phyloP scores from a whole-genome alignment of 92 coral and sea anemone species.

The Phymanthus crucifer region DNA sequence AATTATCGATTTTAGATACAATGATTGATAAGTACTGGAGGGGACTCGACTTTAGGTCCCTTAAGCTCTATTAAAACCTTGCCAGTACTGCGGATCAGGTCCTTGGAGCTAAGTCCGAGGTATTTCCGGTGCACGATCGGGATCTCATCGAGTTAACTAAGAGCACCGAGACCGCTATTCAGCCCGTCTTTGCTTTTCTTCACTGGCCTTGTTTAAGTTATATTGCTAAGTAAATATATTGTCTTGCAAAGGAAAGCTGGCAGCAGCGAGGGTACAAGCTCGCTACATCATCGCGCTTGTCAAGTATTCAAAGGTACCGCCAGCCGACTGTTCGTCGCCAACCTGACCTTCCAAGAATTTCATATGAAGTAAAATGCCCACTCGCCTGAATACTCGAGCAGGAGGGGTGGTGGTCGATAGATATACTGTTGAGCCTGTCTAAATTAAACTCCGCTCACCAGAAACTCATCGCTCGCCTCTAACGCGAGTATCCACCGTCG shows the following conservation, averaged over 20 bases:
- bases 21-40: conserved; percentile 82
- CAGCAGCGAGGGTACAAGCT: conserved; percentile 21
- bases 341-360: conserved; percentile 98
- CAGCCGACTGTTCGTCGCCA: conserved; percentile 98
- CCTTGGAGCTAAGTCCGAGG: conserved; percentile 50
- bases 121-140: conserved; percentile 79
- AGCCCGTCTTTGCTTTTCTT: conserved; percentile 3
- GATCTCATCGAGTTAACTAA: conserved; percentile 48
- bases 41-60: conserved; percentile 63
- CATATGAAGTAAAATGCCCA: conserved; percentile 72
- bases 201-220: conserved; percentile 57
- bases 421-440: conserved; percentile 26
- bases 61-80: conserved; percentile 57
- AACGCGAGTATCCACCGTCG: not conserved
- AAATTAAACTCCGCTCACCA: conserved; percentile 24
- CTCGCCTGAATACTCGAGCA: conserved; percentile 42
- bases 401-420: conserved; percentile 51
- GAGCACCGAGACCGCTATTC: conserved; percentile 34
- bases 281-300: conserved; percentile 49
- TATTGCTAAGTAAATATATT: conserved; percentile 71
- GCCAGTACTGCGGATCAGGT: conserved; percentile 51
- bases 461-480: conserved; percentile 11
- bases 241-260: conserved; percentile 35
- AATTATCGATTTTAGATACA: conserved; percentile 98
- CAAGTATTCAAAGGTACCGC: conserved; percentile 93